phyloP scores from a whole-genome alignment of 2,888 invertebrate species.

The Macaria notata region DNA sequence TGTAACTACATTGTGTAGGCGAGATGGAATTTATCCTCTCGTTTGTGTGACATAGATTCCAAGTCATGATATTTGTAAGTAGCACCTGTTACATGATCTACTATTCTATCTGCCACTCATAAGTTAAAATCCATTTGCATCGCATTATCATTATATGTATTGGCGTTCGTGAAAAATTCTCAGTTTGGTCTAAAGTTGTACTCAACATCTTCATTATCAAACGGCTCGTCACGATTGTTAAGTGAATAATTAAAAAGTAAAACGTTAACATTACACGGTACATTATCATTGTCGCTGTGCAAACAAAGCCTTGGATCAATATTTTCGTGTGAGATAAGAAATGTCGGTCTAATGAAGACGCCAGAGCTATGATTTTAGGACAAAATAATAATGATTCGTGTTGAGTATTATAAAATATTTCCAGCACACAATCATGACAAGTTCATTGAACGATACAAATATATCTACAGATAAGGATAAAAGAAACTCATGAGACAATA shows the following conservation, averaged over 20 bases:
- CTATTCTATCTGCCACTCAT: neutral
- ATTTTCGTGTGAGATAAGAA: conserved; percentile 43
- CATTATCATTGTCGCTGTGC: conserved; percentile 38
- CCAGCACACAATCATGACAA: conserved; percentile 6
- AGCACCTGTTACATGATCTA: neutral
- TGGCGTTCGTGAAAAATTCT: conserved; percentile 6
- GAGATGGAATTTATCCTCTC: conserved; percentile 12
- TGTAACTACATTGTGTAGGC: conserved; percentile 19
- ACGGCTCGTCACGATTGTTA: conserved; percentile 31
- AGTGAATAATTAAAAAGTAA: conserved; percentile 38
- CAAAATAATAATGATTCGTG: conserved; percentile 4
- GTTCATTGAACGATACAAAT: conserved; percentile 47
- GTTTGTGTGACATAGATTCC: neutral
- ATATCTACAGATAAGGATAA: conserved; percentile 40
- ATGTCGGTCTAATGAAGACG: conserved; percentile 12
- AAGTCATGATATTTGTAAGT: no score
- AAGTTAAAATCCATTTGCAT: no score
- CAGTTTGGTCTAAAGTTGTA: conserved; percentile 6
- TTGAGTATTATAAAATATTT: conserved; percentile 17
- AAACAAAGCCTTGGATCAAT: conserved; percentile 51
- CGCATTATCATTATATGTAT: neutral
- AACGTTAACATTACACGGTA: conserved; percentile 31
- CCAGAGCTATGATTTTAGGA: conserved; percentile 8
- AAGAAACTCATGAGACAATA: conserved; percentile 14
- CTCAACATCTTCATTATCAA: conserved; percentile 26